Percentiles rank a stretch among this genome's conserved stretches.
These are phyloP conservation scores for Drosophila sproati DNA, from an alignment of 1,140 invertebrate genomes.

Conservation along the genomic window DNA sequence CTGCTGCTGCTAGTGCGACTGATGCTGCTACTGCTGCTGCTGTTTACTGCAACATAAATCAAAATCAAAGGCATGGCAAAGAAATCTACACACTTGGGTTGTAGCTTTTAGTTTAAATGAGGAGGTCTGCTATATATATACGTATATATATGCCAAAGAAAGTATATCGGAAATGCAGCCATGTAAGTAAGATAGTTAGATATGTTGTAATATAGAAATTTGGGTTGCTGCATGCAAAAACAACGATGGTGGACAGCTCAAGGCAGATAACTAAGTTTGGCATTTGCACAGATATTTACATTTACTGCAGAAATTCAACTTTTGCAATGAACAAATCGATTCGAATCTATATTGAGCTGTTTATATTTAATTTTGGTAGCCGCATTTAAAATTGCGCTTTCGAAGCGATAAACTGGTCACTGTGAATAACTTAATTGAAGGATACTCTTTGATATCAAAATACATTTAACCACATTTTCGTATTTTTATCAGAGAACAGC, in stretches of 20 bases:
- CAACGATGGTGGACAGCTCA: slow-evolving; percentile 32
- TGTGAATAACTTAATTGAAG: too few relatives aligned
- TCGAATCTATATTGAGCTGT: background rate
- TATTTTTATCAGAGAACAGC: too few relatives aligned
- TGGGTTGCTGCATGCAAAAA: slow-evolving; percentile 21
- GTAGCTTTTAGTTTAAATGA: slow-evolving; percentile 41
- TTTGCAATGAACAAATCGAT: background rate
- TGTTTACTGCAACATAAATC: slow-evolving; percentile 81
- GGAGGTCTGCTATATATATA: background rate
- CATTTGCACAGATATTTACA: background rate
- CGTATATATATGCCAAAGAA: slow-evolving; percentile 11
- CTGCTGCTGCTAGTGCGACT: slow-evolving; percentile 44
- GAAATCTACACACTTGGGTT: slow-evolving; percentile 56
- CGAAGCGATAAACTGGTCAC: too few relatives aligned
- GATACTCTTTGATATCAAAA: too few relatives aligned
- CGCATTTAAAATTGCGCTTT: background rate
- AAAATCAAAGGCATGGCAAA: slow-evolving; percentile 74
- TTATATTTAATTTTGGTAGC: background rate
- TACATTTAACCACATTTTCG: too few relatives aligned
- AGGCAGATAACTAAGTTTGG: slow-evolving; percentile 3
- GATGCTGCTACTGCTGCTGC: slow-evolving; percentile 47
- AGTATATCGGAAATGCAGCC: slow-evolving; percentile 55
- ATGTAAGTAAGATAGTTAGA: slow-evolving; percentile 70
- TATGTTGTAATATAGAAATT: slow-evolving; percentile 71
- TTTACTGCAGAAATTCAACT: background rate